Percentiles rank a stretch among this genome's conserved stretches.
These are phyloP conservation scores for Thalassoma bifasciatum DNA, from an alignment of 2,113 vertebrate genomes.

Conservation along the genomic window DNA sequence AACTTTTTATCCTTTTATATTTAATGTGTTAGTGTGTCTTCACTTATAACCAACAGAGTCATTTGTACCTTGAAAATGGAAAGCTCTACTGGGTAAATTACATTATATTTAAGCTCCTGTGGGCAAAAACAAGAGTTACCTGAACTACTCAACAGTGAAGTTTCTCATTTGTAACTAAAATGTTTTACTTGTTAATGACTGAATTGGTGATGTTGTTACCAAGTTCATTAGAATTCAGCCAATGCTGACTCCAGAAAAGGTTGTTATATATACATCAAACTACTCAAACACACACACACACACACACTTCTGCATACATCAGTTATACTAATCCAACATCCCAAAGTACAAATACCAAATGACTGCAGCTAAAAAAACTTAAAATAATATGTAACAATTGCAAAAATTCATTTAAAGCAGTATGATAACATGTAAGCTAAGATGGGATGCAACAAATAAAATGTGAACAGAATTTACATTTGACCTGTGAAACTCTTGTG, in stretches of 20 bases:
- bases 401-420: constrained; percentile 42
- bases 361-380: constrained; percentile 37
- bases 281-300: constrained; percentile 49
- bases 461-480: constrained; percentile 39
- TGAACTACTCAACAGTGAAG: constrained; percentile 44
- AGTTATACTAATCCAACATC: constrained; percentile 52
- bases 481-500: constrained; percentile 37
- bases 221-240: constrained; percentile 32
- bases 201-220: constrained; percentile 25
- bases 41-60: constrained; percentile 64
- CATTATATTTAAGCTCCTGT: constrained; percentile 45
- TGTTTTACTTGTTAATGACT: constrained; percentile 54
- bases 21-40: constrained; percentile 16
- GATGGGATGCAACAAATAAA: constrained; percentile 35
- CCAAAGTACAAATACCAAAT: constrained; percentile 33
- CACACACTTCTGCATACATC: constrained; percentile 45
- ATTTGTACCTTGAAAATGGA: constrained; percentile 43
- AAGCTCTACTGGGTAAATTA: constrained; percentile 44
- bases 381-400: constrained; percentile 45
- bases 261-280: constrained; percentile 13
- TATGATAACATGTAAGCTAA: constrained; percentile 33
- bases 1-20: constrained; percentile 29
- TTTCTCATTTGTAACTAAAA: constrained; percentile 60
- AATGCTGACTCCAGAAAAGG: constrained; percentile 25
- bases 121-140: constrained; percentile 38